Evolutionary conservation across 2,888 invertebrate species (phyloP).

Genomic region (Hypomecis atomaria): DNA sequence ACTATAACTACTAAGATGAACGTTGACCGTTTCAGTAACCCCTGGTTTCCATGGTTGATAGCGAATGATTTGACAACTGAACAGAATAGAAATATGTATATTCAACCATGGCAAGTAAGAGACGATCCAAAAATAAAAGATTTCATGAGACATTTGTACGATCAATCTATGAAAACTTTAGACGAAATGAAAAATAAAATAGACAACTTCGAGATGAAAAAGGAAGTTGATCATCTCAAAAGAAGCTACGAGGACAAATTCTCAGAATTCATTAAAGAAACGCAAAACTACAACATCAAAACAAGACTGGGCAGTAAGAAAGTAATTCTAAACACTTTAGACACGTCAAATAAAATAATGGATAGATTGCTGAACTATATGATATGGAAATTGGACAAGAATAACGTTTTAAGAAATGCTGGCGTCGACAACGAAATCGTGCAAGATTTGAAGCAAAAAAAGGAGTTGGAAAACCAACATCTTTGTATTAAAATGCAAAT

Average conservation of each 20-base stretch:
- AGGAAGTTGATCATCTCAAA: constrained; percentile 45
- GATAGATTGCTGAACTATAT: constrained; percentile 53
- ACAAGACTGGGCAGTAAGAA: constrained; percentile 59
- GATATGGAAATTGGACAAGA: constrained; percentile 43
- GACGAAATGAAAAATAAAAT: constrained; percentile 48
- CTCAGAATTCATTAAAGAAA: constrained; percentile 51
- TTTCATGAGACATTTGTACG: constrained; percentile 54
- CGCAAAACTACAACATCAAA: constrained; percentile 53
- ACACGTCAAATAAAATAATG: constrained; percentile 56
- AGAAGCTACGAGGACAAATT: constrained; percentile 56
- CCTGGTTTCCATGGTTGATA: background rate
- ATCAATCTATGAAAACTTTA: constrained; percentile 55
- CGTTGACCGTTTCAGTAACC: background rate
- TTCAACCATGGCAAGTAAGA: constrained; percentile 43
- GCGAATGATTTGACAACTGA: background rate
- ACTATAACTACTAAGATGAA: background rate
- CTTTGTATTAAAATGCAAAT: constrained; percentile 56
- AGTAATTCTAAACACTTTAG: constrained; percentile 61
- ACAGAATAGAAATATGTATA: constrained; percentile 27
- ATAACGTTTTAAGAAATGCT: constrained; percentile 32
- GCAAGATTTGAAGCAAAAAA: constrained; percentile 51
- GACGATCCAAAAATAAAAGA: constrained; percentile 51
- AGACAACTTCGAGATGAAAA: constrained; percentile 38
- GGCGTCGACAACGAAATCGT: constrained; percentile 37
- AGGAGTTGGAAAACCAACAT: constrained; percentile 46